Percentiles rank a stretch among this genome's conserved stretches.
Conservation (phyloP, 2,888 invertebrate genomes). For the Drosophila greeni region DNA sequence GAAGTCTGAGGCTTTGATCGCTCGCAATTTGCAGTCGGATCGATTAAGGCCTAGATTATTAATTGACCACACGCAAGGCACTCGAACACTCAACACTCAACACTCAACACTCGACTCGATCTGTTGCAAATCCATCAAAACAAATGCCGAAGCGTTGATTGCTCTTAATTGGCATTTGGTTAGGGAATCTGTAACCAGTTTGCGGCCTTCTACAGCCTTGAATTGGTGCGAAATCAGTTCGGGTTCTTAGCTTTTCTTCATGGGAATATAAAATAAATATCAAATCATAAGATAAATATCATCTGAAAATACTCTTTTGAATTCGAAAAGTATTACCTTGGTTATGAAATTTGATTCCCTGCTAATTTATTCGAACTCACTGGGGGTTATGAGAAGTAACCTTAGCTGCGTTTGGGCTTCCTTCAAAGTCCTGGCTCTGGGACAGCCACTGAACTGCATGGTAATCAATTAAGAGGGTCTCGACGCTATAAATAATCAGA, state of each 20-base stretch:
- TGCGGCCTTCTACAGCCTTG: slow-evolving; percentile 11
- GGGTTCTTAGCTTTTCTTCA: not conserved
- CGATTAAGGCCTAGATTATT: slow-evolving; percentile 22
- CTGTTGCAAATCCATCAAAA: slow-evolving; percentile 18
- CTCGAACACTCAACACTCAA: slow-evolving; percentile 4
- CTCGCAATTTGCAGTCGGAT: slow-evolving; percentile 12
- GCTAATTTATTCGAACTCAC: not conserved
- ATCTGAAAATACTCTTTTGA: too few species aligned
- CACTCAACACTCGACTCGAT: not conserved
- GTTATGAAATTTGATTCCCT: not conserved
- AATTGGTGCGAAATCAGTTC: not conserved
- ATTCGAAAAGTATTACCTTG: not conserved
- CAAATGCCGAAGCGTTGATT: slow-evolving; percentile 29
- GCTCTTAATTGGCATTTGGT: slow-evolving; percentile 34
- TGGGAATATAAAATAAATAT: too few species aligned
- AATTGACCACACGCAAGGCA: slow-evolving; percentile 29
- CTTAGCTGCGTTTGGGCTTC: slow-evolving; percentile 4
- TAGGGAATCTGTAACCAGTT: slow-evolving; percentile 23
- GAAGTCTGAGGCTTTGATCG: slow-evolving; percentile 10
- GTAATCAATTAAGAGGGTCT: slow-evolving; percentile 30
- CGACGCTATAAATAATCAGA: slow-evolving; percentile 27
- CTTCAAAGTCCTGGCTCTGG: slow-evolving; percentile 4
- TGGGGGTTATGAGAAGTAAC: slow-evolving; percentile 2
- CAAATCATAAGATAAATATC: too few species aligned
- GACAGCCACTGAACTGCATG: slow-evolving; percentile 39